phyloP scores from a whole-genome alignment of 1,140 invertebrate species.

The Ylistrum balloti region DNA sequence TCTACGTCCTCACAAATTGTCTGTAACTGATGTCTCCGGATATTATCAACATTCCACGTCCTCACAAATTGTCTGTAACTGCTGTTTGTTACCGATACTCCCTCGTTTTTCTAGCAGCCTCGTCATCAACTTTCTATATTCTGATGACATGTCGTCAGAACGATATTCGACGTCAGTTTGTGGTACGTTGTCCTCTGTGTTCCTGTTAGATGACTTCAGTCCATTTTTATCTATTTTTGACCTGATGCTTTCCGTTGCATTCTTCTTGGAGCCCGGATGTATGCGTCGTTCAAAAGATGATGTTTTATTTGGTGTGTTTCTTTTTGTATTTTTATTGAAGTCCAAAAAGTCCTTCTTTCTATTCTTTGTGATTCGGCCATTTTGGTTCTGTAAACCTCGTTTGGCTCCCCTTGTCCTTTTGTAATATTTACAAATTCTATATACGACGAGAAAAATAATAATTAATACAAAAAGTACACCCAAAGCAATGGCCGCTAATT shows the following conservation, averaged over 20 bases:
- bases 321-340: not conserved
- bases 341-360: not conserved
- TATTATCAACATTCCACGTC: not conserved
- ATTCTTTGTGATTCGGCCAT: not conserved
- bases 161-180: not conserved
- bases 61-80: not conserved
- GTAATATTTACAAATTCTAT: not conserved
- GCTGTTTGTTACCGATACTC: not conserved
- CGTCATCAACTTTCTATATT: not conserved
- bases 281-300: slow-evolving; percentile 12
- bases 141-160: not conserved
- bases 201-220: too few species aligned
- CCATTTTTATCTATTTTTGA: not conserved
- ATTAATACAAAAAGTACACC: not conserved
- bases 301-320: not conserved
- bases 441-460: not conserved
- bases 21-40: too few species aligned
- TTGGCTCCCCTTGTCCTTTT: not conserved
- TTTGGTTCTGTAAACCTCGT: not conserved
- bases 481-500: not conserved
- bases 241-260: not conserved
- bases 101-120: not conserved
- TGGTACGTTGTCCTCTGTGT: not conserved
- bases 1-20: too few species aligned
- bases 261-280: not conserved